These are phyloP conservation scores for Ambastaia sidthimunki DNA, from an alignment of 2,797 vertebrate species.

Conservation along the genomic window DNA sequence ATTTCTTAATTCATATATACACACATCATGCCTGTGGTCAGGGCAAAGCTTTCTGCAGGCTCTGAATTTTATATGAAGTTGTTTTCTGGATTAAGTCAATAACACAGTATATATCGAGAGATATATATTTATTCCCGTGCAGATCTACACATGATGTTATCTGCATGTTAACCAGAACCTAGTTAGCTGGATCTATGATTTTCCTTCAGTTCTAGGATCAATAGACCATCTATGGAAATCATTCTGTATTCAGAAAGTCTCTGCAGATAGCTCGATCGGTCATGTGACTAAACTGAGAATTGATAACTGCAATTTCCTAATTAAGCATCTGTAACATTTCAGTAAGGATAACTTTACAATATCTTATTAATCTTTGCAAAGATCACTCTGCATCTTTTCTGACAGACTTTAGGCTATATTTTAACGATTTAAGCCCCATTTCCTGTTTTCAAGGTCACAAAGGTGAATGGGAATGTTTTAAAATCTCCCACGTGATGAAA, in stretches of 20 bases:
- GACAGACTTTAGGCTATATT: neutral
- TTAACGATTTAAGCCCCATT: neutral
- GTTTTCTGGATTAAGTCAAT: neutral
- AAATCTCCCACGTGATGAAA: conserved; percentile 22
- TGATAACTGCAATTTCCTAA: conserved; percentile 17
- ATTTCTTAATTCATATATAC: too few relatives aligned
- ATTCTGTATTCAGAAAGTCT: conserved; percentile 7
- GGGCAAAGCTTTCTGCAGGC: too few relatives aligned
- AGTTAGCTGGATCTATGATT: conserved; percentile 1
- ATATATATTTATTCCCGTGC: neutral
- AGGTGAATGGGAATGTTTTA: conserved; percentile 44
- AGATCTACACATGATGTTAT: neutral
- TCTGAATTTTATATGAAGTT: neutral
- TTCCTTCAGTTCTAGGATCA: neutral
- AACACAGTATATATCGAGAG: neutral
- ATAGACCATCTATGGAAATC: neutral
- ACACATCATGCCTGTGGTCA: too few relatives aligned
- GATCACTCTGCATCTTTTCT: neutral
- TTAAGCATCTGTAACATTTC: conserved; percentile 19
- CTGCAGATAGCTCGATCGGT: neutral
- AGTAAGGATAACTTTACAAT: conserved; percentile 9
- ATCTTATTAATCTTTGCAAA: conserved; percentile 20
- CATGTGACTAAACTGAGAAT: conserved; percentile 14
- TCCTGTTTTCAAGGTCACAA: conserved; percentile 23
- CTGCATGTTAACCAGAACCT: neutral